Conservation (phyloP, 2,113 vertebrate species). For the Poeciliopsis turrubarensis region DNA sequence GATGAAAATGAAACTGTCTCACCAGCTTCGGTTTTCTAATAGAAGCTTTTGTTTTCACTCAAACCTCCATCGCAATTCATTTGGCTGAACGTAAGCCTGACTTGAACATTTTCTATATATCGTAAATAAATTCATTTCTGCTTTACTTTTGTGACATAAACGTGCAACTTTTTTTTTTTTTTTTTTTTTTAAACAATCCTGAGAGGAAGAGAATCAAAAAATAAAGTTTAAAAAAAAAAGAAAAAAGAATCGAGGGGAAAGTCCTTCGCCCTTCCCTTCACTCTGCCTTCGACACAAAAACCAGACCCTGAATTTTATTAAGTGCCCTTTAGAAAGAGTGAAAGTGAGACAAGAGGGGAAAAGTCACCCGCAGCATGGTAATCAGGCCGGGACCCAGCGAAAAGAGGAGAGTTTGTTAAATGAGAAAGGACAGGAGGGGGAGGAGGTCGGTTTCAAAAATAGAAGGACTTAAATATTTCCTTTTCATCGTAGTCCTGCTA, state of each 20-base stretch:
- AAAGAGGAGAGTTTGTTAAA: slow-evolving; percentile 73
- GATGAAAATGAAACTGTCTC: not conserved
- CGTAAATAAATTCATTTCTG: not conserved
- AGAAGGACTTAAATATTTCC: slow-evolving; percentile 5
- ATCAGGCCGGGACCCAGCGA: slow-evolving; percentile 71
- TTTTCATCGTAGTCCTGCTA: not conserved
- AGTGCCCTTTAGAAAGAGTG: slow-evolving; percentile 72
- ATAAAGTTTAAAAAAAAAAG: slow-evolving; percentile 59
- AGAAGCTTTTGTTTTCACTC: not conserved
- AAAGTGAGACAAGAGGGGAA: slow-evolving; percentile 72
- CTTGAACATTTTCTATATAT: not conserved
- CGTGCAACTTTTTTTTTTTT: slow-evolving; percentile 73
- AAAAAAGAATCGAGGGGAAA: slow-evolving; percentile 60
- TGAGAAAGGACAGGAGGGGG: slow-evolving; percentile 46
- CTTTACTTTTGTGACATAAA: slow-evolving; percentile 73
- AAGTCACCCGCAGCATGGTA: slow-evolving; percentile 81
- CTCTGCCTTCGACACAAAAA: slow-evolving; percentile 19
- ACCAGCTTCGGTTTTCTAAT: not conserved
- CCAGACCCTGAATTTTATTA: slow-evolving; percentile 74
- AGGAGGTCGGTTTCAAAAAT: slow-evolving; percentile 16
- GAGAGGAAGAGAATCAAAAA: slow-evolving; percentile 73
- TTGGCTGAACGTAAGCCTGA: not conserved
- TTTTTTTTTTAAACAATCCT: slow-evolving; percentile 85
- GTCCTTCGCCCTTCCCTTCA: slow-evolving; percentile 43
- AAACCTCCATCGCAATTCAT: not conserved